phyloP scores from a whole-genome alignment of 2,797 vertebrate genomes.

The Gallinago stenura region DNA sequence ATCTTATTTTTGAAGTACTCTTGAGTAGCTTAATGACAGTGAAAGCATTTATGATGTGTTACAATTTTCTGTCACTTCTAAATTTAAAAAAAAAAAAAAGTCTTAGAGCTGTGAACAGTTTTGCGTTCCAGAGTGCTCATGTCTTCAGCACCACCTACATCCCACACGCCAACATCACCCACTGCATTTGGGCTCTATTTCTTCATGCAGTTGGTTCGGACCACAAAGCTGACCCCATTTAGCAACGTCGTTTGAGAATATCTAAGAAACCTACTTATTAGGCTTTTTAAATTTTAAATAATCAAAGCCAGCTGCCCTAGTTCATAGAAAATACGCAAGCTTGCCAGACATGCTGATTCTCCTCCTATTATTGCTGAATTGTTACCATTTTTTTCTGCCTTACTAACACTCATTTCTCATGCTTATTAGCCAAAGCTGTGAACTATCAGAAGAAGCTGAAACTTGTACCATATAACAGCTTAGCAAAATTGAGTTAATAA shows the following conservation, averaged over 20 bases:
- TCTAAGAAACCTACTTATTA: not conserved
- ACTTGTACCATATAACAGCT: not conserved
- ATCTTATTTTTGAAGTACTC: not conserved
- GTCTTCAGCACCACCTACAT: constrained; percentile 29
- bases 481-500: not conserved
- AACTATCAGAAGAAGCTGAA: not conserved
- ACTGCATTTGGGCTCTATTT: not conserved
- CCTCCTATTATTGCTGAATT: not conserved
- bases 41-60: constrained; percentile 34
- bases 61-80: constrained; percentile 53
- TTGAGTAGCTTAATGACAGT: constrained; percentile 13
- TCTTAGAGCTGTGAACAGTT: constrained; percentile 12
- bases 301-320: not conserved
- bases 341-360: not conserved
- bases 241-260: not conserved
- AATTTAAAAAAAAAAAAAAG: not conserved
- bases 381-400: not conserved
- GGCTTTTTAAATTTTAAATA: not conserved
- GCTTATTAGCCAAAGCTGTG: not conserved
- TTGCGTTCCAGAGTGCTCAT: constrained; percentile 26
- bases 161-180: not conserved
- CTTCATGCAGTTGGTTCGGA: not conserved
- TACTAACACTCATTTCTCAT: not conserved
- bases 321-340: not conserved
- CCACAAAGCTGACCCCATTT: not conserved